Evolutionary conservation across 1,140 invertebrate species (phyloP), one percentile per base, ranked within the genome.

Genomic region (Drosophila elegans): DNA sequence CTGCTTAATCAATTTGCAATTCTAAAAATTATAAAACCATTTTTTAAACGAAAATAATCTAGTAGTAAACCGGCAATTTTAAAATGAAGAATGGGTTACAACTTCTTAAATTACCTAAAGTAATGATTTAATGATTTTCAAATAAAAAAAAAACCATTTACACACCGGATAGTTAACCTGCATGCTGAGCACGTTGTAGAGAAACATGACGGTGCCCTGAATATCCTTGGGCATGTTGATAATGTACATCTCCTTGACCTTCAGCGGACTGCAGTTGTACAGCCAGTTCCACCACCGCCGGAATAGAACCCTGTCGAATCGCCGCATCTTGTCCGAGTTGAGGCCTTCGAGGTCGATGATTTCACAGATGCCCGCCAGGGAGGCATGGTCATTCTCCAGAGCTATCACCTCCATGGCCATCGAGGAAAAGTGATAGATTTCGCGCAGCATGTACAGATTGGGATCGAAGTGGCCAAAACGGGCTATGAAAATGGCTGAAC

Each of bases 221-320:
- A 91, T 75, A n/a, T 92, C 93, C 48, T 91, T 80, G 16, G 93
- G 93, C 36, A 93, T 88, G 74, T 94, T 93, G 6, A 94, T 90
- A 34, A 93, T 92, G 67, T 94, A 93, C 61, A 94, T 90, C 42
- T 92, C 93, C 80, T 94, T 94, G 1, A 93, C 92, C 46, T 93
- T 88, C 4, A 94, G 68, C 0, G 94, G 94, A 72, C 93, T 93
- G 45, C 93, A 94, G 21, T 94, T 92, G 88, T 94, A 74, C 7
- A 80, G 54, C 78, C 86, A 91, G 38, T 66, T 77, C 74, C 80
- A 91, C 85, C 94, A 92, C 68, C 94, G 94, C 67, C 93, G 93
- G 34, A 94, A 83, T 25, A 93, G 54, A 0, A 81, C 80, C 2
- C 93, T 93, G 48, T 91, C 93, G 7, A 93, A 93, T 56, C 94